Evolutionary conservation across 92 coral and sea anemone species (phyloP), one percentile per base, ranked within the genome.

Genomic region (Porites divaricata): DNA sequence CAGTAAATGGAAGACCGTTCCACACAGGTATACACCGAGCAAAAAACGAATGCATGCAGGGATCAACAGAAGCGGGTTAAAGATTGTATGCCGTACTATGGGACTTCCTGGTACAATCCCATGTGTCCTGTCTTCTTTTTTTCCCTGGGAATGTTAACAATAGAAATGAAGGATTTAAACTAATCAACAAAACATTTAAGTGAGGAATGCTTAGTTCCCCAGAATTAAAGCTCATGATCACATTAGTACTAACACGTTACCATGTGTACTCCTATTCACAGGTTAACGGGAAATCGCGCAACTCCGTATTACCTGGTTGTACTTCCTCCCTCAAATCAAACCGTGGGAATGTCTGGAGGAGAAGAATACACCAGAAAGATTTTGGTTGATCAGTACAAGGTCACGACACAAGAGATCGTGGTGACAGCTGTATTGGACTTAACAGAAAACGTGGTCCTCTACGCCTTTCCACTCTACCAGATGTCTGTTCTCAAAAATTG

Each of bases 381-480:
- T 48, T 61, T 85, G 56, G 59, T 80, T 17, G 63, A 57, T 1
- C 63, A 56, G 62, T 85, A 77, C 78, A 85, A 67, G 50, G 35
- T 85, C 15, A 85, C 51, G 76, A 56, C 81, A 8, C 6, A 13
- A 45, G 89, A 85, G 69, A 85, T 85, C 50, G 52, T 77, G 5
- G 26, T 85, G 20, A 77, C 77, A 1, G 84, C 89, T n/a, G 22
- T 85, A 6, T 16, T 76, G 9, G 89, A 85, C 75, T 9, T 77
- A 76, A 77, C 83, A 48, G 77, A 76, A 17, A 85, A 77, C 45
- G 24, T 85, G 26, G 84, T 77, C 20, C 72, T 85, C 1, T 85
- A 85, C 50, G 76, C 48, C 59, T 23, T 85, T 8, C 89, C 89
- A 21, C 72, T 85, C 25, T 85, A 77, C 78, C 66, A 76, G 48